Conservation (phyloP, 2,797 vertebrate species). For the Limnodromus scolopaceus region DNA sequence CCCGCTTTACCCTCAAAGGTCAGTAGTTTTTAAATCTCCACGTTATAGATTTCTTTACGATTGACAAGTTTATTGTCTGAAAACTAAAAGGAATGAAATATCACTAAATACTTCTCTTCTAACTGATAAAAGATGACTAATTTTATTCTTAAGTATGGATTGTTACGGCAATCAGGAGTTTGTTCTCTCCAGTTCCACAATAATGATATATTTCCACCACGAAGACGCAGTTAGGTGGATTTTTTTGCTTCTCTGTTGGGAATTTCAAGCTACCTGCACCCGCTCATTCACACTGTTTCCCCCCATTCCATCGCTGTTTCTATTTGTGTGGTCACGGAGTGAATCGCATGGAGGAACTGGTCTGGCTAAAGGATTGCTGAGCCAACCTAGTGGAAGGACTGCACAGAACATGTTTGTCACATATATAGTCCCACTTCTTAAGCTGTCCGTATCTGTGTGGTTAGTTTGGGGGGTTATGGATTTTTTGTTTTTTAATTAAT, state of each 20-base stretch:
- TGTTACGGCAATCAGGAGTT: not conserved
- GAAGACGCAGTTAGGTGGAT: not conserved
- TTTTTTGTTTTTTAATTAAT: not conserved
- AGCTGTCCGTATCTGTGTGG: not conserved
- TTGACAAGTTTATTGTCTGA: not conserved
- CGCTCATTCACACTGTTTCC: not conserved
- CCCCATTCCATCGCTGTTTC: not conserved
- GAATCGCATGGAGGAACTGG: not conserved
- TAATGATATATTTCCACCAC: not conserved
- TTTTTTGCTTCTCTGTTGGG: not conserved
- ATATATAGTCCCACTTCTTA: not conserved
- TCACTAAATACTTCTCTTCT: not conserved
- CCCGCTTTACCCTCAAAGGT: constrained; percentile 88
- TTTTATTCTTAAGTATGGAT: not conserved
- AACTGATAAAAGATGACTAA: not conserved
- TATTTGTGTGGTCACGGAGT: not conserved
- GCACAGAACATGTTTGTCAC: accelerated
- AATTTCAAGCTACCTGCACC: not conserved
- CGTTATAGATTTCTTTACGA: not conserved
- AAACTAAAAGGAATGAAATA: not conserved
- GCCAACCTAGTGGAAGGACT: not conserved
- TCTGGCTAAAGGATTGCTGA: not conserved
- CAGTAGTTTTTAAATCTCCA: constrained; percentile 19
- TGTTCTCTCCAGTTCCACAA: not conserved
- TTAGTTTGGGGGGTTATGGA: not conserved